These are phyloP conservation scores for Bradypodion ventrale DNA, from an alignment of 2,797 vertebrate species.

Conservation along the genomic window DNA sequence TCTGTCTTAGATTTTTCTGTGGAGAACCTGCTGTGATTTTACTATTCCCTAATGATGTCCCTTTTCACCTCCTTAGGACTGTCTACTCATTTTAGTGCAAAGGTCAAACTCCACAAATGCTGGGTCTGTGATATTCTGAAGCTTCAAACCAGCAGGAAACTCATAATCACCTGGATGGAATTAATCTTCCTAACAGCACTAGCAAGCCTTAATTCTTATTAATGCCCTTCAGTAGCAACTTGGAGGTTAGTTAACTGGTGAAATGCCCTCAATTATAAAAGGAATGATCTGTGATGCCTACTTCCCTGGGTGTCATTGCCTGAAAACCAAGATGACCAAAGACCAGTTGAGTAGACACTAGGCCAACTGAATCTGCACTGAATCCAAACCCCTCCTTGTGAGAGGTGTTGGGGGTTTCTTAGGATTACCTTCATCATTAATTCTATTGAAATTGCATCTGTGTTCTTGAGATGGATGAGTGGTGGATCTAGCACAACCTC, in stretches of 20 bases:
- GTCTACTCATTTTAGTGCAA: slow-evolving; percentile 22
- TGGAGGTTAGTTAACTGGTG: not conserved
- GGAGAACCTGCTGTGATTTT: slow-evolving; percentile 48
- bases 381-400: too few relatives aligned
- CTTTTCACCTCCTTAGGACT: slow-evolving; percentile 28
- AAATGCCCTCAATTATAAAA: not conserved
- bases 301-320: not conserved
- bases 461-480: too few relatives aligned
- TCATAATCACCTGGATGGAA: slow-evolving; percentile 43
- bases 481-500: too few relatives aligned
- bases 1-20: slow-evolving; percentile 55
- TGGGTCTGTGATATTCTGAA: slow-evolving; percentile 30
- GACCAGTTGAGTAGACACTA: too few relatives aligned
- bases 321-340: not conserved
- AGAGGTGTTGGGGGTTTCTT: too few relatives aligned
- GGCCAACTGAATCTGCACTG: too few relatives aligned
- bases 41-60: slow-evolving; percentile 51
- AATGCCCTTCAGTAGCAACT: not conserved
- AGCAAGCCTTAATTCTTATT: slow-evolving; percentile 39
- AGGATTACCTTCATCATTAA: too few relatives aligned
- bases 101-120: slow-evolving; percentile 46
- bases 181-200: slow-evolving; percentile 41
- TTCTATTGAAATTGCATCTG: too few relatives aligned
- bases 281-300: not conserved
- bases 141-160: slow-evolving; percentile 54